phyloP scores from a whole-genome alignment of 2,888 invertebrate species.

The Globia sparganii region DNA sequence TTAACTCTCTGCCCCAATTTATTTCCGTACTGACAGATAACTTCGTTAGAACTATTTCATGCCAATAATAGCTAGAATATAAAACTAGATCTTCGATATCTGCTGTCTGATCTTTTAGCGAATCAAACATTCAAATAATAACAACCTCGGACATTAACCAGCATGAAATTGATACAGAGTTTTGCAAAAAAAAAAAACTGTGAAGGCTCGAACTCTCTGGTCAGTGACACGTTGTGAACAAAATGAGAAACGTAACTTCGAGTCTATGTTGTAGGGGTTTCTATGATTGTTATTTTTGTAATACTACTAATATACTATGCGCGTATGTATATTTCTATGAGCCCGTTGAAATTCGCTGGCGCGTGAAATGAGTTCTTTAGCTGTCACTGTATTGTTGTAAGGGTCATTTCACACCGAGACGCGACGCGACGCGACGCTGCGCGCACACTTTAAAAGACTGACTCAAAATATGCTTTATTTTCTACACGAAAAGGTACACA shows the following conservation, averaged over 20 bases:
- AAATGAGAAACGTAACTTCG: conserved; percentile 39
- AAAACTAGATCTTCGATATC: not conserved
- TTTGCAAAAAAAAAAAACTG: conserved; percentile 28
- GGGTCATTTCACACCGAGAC: too few species aligned
- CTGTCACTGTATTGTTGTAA: conserved; percentile 33
- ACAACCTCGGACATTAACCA: conserved; percentile 20
- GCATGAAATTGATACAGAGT: conserved; percentile 41
- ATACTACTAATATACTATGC: not conserved
- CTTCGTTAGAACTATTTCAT: conserved; percentile 13
- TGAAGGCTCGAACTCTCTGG: conserved; percentile 23
- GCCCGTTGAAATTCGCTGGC: conserved; percentile 21
- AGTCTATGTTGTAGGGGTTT: not conserved
- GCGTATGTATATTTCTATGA: conserved; percentile 17
- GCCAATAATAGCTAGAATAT: conserved; percentile 1
- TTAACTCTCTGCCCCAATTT: conserved; percentile 11
- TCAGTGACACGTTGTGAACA: conserved; percentile 37
- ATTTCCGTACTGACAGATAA: conserved; percentile 14
- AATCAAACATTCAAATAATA: conserved; percentile 3
- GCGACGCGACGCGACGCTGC: too few species aligned
- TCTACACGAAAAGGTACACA: too few species aligned
- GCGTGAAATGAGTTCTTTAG: conserved; percentile 50
- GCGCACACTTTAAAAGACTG: too few species aligned
- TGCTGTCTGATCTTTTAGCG: not conserved
- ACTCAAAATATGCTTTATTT: too few species aligned
- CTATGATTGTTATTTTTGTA: conserved; percentile 8